Percentiles rank a stretch among this genome's conserved stretches.
Evolutionary conservation across 2,113 vertebrate genomes (phyloP).

Genomic region (Erinaceus europaeus): DNA sequence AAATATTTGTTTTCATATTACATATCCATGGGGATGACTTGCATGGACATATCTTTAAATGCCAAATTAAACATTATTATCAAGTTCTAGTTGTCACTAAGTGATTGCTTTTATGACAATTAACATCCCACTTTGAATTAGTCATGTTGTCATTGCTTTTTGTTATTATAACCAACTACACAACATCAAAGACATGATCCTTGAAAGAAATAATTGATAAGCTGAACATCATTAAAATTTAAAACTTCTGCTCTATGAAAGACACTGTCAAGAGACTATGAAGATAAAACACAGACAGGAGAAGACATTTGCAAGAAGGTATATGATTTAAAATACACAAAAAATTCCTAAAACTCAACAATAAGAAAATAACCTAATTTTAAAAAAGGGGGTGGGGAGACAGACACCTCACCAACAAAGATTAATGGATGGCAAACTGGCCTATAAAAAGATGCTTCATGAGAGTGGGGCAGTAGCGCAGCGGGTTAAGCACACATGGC

Average conservation of each 20-base stretch:
- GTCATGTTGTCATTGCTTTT: conserved; percentile 39
- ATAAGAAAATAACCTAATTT: background rate
- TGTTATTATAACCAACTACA: conserved; percentile 29
- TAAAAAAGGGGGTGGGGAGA: background rate
- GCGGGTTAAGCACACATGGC: too few relatives aligned
- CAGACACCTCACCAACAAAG: background rate
- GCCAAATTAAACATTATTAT: conserved; percentile 35
- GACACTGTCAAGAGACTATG: conserved; percentile 13
- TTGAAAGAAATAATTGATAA: conserved; percentile 41
- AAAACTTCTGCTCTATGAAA: background rate
- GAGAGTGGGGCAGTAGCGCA: too few relatives aligned
- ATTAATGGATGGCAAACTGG: background rate
- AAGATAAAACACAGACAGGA: background rate
- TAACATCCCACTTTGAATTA: conserved; percentile 38
- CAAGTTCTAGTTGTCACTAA: background rate
- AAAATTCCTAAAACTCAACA: background rate
- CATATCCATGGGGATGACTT: conserved; percentile 52
- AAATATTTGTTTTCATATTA: conserved; percentile 59
- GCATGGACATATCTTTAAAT: conserved; percentile 41
- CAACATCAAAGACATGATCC: background rate
- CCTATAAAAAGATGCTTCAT: background rate
- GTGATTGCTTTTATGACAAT: background rate
- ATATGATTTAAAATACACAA: background rate
- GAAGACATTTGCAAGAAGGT: conserved; percentile 36
- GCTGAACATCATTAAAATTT: conserved; percentile 45